Evolutionary conservation across 2,113 vertebrate species (phyloP).

Genomic region (Campylomormyrus numenius): DNA sequence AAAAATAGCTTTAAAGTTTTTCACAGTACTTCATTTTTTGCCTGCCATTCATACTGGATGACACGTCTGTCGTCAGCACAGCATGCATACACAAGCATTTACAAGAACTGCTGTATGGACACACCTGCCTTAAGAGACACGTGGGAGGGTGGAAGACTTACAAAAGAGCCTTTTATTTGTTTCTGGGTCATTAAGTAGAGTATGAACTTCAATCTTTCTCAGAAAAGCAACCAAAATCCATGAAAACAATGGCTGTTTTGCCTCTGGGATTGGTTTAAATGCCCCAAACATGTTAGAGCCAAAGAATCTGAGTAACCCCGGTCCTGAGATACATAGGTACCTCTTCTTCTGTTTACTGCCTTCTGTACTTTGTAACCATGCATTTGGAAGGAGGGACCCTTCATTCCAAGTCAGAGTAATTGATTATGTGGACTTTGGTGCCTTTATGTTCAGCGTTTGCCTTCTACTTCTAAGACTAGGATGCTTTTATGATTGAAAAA

Average conservation of each 20-base stretch:
- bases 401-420: neutral
- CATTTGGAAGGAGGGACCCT: neutral
- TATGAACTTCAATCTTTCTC: neutral
- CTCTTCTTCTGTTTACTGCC: neutral
- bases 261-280: neutral
- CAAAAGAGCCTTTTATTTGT: neutral
- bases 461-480: neutral
- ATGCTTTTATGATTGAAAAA: neutral
- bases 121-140: conserved; percentile 63
- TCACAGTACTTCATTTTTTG: conserved; percentile 25
- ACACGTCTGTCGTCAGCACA: conserved; percentile 50
- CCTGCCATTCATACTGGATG: conserved; percentile 56
- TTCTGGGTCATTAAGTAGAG: neutral
- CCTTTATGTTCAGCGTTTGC: neutral
- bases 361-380: neutral
- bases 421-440: neutral
- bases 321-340: neutral
- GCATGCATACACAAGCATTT: conserved; percentile 62
- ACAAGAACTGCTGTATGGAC: conserved; percentile 34
- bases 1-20: neutral
- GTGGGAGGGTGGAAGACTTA: neutral
- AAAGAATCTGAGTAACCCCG: neutral
- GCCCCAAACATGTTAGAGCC: neutral
- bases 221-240: neutral
- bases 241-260: neutral